Conservation (phyloP, 2,113 vertebrate genomes). For the Sardina pilchardus region DNA sequence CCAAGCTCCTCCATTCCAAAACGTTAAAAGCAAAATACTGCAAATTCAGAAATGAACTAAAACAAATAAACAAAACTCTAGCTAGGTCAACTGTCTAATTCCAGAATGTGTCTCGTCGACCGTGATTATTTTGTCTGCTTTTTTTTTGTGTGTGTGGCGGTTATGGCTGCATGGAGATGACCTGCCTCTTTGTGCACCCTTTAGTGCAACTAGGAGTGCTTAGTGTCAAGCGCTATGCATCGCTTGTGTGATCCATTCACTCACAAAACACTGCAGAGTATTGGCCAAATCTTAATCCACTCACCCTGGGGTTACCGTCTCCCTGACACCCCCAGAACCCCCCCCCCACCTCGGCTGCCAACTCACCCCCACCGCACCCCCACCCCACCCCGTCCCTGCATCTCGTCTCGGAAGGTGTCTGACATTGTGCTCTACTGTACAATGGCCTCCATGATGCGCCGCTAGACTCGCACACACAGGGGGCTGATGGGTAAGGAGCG, state of each 20-base stretch:
- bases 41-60: neutral
- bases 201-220: conserved; percentile 23
- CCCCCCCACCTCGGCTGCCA: conserved; percentile 20
- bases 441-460: conserved; percentile 34
- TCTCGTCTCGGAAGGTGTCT: conserved; percentile 12
- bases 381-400: conserved; percentile 21
- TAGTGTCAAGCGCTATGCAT: conserved; percentile 32
- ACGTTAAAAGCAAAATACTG: neutral
- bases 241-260: conserved; percentile 31
- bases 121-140: neutral
- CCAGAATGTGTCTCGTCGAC: neutral
- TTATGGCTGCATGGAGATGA: neutral
- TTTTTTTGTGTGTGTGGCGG: neutral
- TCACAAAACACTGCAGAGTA: conserved; percentile 19
- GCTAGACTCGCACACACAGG: neutral
- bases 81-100: neutral
- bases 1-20: neutral
- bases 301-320: conserved; percentile 40
- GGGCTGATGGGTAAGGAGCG: conserved; percentile 33
- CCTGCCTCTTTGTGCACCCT: conserved; percentile 27
- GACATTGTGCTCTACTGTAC: conserved; percentile 38
- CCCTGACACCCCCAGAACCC: neutral
- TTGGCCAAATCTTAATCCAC: conserved; percentile 45
- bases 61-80: neutral
- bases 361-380: conserved; percentile 1